phyloP scores from a whole-genome alignment of 2,797 vertebrate genomes.

The Pagetopsis macropterus region DNA sequence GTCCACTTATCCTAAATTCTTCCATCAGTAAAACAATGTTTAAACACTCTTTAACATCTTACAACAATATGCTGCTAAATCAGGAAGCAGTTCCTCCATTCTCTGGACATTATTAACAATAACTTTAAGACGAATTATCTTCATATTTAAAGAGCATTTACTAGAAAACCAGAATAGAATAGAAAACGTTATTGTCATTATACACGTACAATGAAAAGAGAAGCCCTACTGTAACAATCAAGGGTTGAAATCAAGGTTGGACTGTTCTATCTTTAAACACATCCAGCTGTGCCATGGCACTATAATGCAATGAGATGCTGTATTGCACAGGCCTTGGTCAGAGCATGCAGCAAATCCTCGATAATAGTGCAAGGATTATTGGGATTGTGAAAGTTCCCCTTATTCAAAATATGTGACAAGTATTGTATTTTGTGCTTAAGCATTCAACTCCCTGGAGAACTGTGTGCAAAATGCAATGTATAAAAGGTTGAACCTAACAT shows the following conservation, averaged over 20 bases:
- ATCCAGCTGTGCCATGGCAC: neutral
- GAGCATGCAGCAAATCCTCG: neutral
- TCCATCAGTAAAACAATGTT: neutral
- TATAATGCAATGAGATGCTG: neutral
- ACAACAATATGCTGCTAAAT: neutral
- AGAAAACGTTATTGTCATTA: too few relatives aligned
- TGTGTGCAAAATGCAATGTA: slow-evolving; percentile 7
- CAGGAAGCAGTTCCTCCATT: neutral
- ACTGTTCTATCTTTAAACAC: neutral
- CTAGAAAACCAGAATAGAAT: too few relatives aligned
- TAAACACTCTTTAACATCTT: neutral
- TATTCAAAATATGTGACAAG: too few relatives aligned
- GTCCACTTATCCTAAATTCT: neutral
- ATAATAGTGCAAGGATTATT: neutral
- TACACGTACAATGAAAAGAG: too few relatives aligned
- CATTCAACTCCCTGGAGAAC: neutral
- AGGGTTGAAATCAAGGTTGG: neutral
- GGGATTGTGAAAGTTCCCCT: neutral
- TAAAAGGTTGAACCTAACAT: neutral
- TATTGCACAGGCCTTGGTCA: neutral
- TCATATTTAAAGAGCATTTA: slow-evolving; percentile 3
- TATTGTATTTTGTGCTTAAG: neutral
- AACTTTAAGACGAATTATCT: neutral
- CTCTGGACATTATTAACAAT: neutral
- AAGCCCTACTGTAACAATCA: neutral